Evolutionary conservation across 2,797 vertebrate species (phyloP), one percentile per base, ranked within the genome.

Genomic region (Coregonus ussuriensis): DNA sequence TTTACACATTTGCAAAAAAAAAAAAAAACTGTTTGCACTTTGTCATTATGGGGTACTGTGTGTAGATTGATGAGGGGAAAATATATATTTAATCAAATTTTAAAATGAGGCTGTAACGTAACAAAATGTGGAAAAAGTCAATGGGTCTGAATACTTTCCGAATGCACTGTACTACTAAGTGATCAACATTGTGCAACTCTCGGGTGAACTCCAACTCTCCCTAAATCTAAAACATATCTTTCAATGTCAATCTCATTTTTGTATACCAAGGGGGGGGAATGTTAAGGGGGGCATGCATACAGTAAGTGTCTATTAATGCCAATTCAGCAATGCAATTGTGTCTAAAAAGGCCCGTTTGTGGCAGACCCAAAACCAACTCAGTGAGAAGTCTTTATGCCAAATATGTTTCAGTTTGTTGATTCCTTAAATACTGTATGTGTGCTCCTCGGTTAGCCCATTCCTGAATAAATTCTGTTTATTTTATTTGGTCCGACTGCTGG

Each of bases 381-480:
- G 47, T 15, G 21, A 29, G 56, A 47, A 47, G 41, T 47, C 41
- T 11, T 47, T 70, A 16, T 70, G 68, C 6, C 15, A n/a, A 69
- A 69, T 16, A 70, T 41, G 18, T n/a, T 47, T 18, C 1, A 9
- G 41, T 70, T 41, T 11, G 68, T 70, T 70, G 16, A 70, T 70
- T 70, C 68, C 68, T 70, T 70, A 47, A 47, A 47, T 47, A 47
- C 41, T 47, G 41, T 47, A 47, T 47, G 41, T 47, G 41, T 47
- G 41, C 41, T 47, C 41, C 41, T 47, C 9, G 9, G 68, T 47
- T 18, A 1, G 68, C n/a, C 6, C 68, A 70, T 47, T 70, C 37
- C 68, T 70, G 68, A 70, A 70, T 70, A 70, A 70, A 70, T 70
- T 41, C 16, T n/a, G 68, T 70, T 70, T 70, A 25, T 25, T 25